A percentile compares a stretch with the other conserved stretches of the same genome.
Evolutionary conservation across 2,797 vertebrate genomes (phyloP).

Genomic region (Nasua narica): DNA sequence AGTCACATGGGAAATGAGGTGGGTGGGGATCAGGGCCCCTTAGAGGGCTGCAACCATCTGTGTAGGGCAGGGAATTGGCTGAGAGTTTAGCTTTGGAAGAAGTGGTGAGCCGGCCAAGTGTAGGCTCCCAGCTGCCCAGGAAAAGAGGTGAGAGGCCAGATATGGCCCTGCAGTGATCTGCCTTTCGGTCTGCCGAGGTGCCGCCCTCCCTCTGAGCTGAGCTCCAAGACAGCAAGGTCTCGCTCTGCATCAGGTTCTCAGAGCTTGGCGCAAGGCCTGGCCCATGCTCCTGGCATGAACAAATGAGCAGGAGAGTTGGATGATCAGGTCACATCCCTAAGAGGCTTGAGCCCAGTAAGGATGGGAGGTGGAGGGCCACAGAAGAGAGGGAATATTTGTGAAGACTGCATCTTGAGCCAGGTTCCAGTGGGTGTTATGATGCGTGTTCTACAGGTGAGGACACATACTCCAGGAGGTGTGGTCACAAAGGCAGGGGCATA

Average conservation of each 20-base stretch:
- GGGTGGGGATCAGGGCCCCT: neutral
- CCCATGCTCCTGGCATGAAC: neutral
- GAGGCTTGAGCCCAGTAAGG: neutral
- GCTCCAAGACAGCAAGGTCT: neutral
- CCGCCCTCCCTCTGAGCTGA: neutral
- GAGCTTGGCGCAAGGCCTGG: neutral
- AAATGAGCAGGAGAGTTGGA: neutral
- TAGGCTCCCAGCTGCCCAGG: neutral
- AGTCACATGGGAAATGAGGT: neutral
- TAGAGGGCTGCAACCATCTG: neutral
- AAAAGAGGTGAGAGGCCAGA: constrained; percentile 16
- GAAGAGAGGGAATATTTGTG: neutral
- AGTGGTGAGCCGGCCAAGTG: neutral
- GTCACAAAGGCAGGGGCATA: neutral
- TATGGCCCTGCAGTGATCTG: neutral
- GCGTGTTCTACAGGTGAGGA: neutral
- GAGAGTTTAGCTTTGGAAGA: neutral
- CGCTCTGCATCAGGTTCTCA: neutral
- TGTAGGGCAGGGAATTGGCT: neutral
- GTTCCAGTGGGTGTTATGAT: neutral
- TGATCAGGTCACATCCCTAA: neutral
- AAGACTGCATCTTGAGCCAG: neutral
- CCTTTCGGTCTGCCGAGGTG: neutral
- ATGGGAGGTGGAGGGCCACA: neutral
- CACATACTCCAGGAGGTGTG: neutral